phyloP scores from a whole-genome alignment of 2,888 invertebrate species.

The Drosophila vallismaia region DNA sequence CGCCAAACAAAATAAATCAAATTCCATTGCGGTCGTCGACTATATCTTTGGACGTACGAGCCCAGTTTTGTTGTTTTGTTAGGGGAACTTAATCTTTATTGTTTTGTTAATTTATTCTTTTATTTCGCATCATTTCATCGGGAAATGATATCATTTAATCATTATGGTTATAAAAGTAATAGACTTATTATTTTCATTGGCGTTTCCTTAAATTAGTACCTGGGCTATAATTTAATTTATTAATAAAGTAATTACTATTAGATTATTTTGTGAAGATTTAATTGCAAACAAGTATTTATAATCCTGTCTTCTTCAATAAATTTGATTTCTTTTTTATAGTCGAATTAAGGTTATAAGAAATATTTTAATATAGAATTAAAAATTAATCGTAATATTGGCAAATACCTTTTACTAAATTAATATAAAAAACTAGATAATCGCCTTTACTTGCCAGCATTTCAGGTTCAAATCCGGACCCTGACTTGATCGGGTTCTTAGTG shows the following conservation, averaged over 20 bases:
- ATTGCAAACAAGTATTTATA: neutral
- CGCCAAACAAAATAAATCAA: slow-evolving; percentile 81
- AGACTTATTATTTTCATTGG: neutral
- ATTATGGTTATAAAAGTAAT: neutral
- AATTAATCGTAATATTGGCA: slow-evolving; percentile 3
- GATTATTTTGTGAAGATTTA: neutral
- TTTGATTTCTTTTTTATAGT: too few relatives aligned
- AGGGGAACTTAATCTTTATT: neutral
- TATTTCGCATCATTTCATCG: too few relatives aligned
- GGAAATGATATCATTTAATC: neutral
- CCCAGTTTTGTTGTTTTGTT: neutral
- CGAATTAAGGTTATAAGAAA: too few relatives aligned
- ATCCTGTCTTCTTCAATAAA: neutral
- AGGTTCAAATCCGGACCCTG: slow-evolving; percentile 49
- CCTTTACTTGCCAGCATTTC: slow-evolving; percentile 30
- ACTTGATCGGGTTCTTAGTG: slow-evolving; percentile 25
- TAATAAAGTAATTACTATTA: neutral
- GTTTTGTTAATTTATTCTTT: neutral
- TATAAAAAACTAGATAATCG: slow-evolving; percentile 31
- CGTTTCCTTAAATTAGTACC: neutral
- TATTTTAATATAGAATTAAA: neutral
- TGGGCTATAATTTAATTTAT: neutral
- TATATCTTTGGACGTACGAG: slow-evolving; percentile 23
- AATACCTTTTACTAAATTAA: slow-evolving; percentile 15
- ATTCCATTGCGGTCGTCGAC: slow-evolving; percentile 78